Base-by-base conservation (phyloP, 2,797 vertebrate genomes). In the Poecilia wingei region DNA sequence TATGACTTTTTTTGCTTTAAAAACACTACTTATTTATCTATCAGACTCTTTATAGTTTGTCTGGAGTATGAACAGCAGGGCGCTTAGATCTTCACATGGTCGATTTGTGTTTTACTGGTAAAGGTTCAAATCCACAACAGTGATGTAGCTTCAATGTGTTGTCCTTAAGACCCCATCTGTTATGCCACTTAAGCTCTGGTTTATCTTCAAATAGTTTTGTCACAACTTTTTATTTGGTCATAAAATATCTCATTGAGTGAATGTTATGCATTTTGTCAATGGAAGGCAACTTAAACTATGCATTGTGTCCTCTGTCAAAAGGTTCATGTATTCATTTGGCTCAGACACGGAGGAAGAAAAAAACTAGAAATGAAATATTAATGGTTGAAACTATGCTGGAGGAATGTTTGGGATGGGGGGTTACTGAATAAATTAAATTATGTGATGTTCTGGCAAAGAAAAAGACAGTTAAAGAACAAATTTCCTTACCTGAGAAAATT, bases 1-100 rank as follows among this genome's bases (percentile, higher is more conserved):
- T 80, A 83, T 82, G 78, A 85, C 86, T 79, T 89, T 81, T 88
- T 88, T 87, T 66, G 41, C 78, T 87, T 82, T 87, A 84, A 75
- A 90, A 81, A 76, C 82, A 76, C 76, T 73, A 78, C 79, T 31
- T 82, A 92, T 78, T 88, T 43, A 76, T 76, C 83, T 80, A 47
- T 51, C 78, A 81, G 87, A 75, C 46, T 70, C 13, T 69, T 39
- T n/a, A 3, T 6, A 45, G 25, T n/a, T 45, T 70, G 43, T 7
- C 41, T 28, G 13, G 41, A 70, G 13, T 13, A 14, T 41, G 4
- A 43, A 41, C 10, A 68, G 66, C 66, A 68, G 39, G 41, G 10
- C 2, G 6, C 22, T 45, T 25, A 41, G 2, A n/a, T 16, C 41
- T 45, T 8, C 4, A 69, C 39, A 70, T 28, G 14, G 7, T 8